Conservation (phyloP, 2,113 vertebrate species). For the Pholis gunnellus region DNA sequence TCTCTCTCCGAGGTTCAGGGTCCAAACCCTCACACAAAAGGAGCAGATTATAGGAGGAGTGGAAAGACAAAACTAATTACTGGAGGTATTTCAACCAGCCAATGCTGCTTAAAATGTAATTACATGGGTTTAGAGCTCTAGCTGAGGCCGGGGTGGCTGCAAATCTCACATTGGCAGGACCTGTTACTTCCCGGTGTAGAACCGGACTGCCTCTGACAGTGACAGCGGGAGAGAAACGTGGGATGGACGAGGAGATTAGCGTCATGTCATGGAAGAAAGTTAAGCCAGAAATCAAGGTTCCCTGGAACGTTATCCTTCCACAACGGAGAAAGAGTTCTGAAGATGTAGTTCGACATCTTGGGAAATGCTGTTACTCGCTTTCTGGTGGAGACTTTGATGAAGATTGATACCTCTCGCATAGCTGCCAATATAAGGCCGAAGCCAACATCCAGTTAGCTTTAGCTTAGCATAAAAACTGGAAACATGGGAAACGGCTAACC, state of each 20-base stretch:
- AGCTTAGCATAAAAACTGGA: background rate
- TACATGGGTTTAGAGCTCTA: slow-evolving; percentile 75
- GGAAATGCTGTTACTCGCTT: background rate
- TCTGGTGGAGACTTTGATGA: background rate
- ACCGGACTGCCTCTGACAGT: slow-evolving; percentile 43
- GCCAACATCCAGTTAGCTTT: background rate
- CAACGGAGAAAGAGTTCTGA: background rate
- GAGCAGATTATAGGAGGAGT: slow-evolving; percentile 78
- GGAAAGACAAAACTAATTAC: slow-evolving; percentile 82
- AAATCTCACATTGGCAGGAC: slow-evolving; percentile 70
- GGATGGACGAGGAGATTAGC: background rate
- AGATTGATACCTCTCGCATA: background rate
- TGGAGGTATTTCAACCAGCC: slow-evolving; percentile 79
- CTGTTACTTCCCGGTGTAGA: slow-evolving; percentile 48
- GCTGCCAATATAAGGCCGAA: background rate
- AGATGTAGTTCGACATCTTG: background rate
- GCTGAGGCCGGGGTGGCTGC: slow-evolving; percentile 58
- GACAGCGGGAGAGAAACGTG: slow-evolving; percentile 34
- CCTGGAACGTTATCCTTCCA: background rate
- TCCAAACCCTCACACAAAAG: slow-evolving; percentile 72
- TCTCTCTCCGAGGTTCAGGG: slow-evolving; percentile 39
- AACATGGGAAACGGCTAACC: background rate
- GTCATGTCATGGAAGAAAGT: background rate
- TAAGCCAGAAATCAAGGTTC: background rate
- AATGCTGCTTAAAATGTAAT: slow-evolving; percentile 80